phyloP scores from a whole-genome alignment of 2,113 vertebrate species.

The Grammomys dolichurus region DNA sequence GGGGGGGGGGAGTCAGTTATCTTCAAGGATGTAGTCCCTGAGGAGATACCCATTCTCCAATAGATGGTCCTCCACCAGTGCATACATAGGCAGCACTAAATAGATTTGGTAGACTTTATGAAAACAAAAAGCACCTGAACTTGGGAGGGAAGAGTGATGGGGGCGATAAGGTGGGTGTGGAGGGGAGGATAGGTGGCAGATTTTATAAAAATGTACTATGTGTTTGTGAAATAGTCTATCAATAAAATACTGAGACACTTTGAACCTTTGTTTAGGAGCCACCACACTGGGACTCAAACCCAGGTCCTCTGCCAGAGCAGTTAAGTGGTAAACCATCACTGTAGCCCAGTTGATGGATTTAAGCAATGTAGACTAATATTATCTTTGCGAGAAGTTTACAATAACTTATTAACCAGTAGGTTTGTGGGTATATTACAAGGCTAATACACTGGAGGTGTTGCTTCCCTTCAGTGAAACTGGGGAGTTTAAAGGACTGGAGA shows the following conservation, averaged over 20 bases:
- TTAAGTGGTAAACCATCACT: neutral
- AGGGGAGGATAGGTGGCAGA: neutral
- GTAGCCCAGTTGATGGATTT: neutral
- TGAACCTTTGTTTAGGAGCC: neutral
- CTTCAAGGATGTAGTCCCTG: neutral
- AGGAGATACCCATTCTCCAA: too few species aligned
- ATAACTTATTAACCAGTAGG: neutral
- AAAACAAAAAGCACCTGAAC: neutral
- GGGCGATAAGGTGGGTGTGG: neutral
- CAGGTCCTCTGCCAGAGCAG: neutral
- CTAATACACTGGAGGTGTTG: neutral
- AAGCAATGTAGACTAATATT: neutral
- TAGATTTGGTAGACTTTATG: neutral
- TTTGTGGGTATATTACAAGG: neutral
- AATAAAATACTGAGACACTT: neutral
- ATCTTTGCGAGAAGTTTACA: constrained; percentile 9
- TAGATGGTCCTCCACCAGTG: neutral
- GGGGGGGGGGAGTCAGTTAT: neutral
- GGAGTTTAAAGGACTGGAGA: neutral
- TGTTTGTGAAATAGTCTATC: neutral
- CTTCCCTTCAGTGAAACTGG: neutral
- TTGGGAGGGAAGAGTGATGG: neutral
- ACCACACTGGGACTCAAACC: neutral
- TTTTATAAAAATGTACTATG: neutral
- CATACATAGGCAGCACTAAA: too few species aligned